phyloP scores from a whole-genome alignment of 2,888 invertebrate species.

The Polylopha cassiicola region DNA sequence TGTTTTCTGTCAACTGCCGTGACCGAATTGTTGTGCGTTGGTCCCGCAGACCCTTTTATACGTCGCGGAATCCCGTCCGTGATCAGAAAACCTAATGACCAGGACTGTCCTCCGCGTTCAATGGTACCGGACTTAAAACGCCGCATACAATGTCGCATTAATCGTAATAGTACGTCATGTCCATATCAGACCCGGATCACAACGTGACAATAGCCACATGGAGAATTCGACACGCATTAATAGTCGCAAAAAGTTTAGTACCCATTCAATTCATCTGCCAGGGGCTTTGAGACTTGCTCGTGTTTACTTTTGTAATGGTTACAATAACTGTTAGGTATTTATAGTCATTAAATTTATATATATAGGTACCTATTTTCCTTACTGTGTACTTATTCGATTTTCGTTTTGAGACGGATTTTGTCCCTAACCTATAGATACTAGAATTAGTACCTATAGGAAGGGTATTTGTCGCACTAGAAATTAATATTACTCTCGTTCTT shows the following conservation, averaged over 20 bases:
- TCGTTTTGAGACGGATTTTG: too few species aligned
- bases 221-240: slow-evolving; percentile 37
- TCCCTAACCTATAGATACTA: too few species aligned
- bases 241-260: slow-evolving; percentile 38
- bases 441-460: too few species aligned
- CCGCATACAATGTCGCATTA: slow-evolving; percentile 69
- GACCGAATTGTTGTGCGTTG: slow-evolving; percentile 32
- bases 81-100: slow-evolving; percentile 64
- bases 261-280: slow-evolving; percentile 20
- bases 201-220: slow-evolving; percentile 30
- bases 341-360: slow-evolving; percentile 4
- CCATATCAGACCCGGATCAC: slow-evolving; percentile 65
- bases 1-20: too few species aligned
- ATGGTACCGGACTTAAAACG: slow-evolving; percentile 45
- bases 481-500: too few species aligned
- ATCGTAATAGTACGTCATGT: slow-evolving; percentile 44
- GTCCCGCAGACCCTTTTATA: slow-evolving; percentile 48
- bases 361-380: too few species aligned
- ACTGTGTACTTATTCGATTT: too few species aligned
- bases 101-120: slow-evolving; percentile 45
- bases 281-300: slow-evolving; percentile 11
- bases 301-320: slow-evolving; percentile 9
- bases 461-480: too few species aligned
- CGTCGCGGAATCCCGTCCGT: slow-evolving; percentile 43
- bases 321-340: too few species aligned